These are phyloP conservation scores for Lophius americanus DNA, from an alignment of 2,797 vertebrate species.

Conservation along the genomic window DNA sequence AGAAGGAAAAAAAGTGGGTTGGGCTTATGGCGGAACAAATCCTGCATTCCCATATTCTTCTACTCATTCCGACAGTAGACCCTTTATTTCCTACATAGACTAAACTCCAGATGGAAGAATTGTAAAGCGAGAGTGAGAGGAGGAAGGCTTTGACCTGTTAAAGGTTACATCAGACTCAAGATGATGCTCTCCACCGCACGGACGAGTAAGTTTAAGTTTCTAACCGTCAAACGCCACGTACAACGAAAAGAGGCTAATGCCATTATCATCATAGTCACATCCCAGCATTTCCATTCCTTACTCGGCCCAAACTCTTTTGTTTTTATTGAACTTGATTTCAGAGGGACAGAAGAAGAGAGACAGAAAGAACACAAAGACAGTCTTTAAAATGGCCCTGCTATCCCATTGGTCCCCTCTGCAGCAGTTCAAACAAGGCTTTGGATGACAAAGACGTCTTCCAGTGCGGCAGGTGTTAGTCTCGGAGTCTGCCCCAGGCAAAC, in stretches of 20 bases:
- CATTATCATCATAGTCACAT: conserved; percentile 23
- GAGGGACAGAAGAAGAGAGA: conserved; percentile 37
- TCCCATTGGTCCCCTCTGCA: conserved; percentile 82
- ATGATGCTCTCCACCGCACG: conserved; percentile 17
- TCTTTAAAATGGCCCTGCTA: conserved; percentile 74
- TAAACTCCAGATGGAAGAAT: conserved; percentile 8
- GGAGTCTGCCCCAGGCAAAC: conserved; percentile 86
- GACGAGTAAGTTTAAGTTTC: conserved; percentile 39
- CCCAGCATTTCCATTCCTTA: conserved; percentile 27
- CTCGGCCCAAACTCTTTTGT: conserved; percentile 20
- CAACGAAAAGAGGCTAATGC: conserved; percentile 39
- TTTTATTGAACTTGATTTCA: conserved; percentile 34
- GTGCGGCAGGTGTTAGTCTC: conserved; percentile 93
- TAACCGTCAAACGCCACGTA: conserved; percentile 16
- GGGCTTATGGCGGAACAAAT: conserved; percentile 33
- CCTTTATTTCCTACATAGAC: conserved; percentile 7
- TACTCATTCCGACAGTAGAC: conserved; percentile 69
- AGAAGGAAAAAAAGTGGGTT: conserved; percentile 36
- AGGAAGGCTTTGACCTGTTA: conserved; percentile 19
- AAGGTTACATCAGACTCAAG: conserved; percentile 35
- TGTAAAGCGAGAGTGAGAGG: neutral
- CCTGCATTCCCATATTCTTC: conserved; percentile 68
- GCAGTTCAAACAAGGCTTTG: conserved; percentile 87
- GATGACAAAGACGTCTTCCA: conserved; percentile 91
- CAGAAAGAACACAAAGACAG: conserved; percentile 55